phyloP scores from a whole-genome alignment of 37 sponge, comb jelly and placozoan genomes.

The Theonella swinhoei region DNA sequence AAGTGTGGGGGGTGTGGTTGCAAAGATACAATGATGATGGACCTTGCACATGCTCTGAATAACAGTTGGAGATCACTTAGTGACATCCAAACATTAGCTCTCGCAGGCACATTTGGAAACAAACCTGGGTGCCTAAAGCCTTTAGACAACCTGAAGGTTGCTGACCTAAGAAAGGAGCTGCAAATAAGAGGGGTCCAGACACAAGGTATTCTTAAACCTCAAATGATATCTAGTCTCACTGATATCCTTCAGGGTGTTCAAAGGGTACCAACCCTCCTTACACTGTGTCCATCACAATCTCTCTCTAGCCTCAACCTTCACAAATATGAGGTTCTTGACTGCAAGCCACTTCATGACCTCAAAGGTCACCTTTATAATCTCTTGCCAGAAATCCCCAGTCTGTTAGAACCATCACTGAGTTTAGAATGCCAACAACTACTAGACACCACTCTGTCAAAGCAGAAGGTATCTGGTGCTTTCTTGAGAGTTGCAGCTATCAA shows the following conservation, averaged over 20 bases:
- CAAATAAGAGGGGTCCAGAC: background rate
- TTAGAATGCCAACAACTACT: constrained; percentile 2
- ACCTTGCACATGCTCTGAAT: background rate
- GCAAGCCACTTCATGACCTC: no score
- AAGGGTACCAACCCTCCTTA: constrained; percentile 13
- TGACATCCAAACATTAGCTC: background rate
- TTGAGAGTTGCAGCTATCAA: constrained; percentile 9
- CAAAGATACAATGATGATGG: background rate
- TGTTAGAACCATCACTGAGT: background rate
- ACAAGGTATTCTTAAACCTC: background rate
- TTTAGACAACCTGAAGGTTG: background rate
- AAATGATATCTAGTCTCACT: background rate
- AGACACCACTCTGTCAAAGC: background rate
- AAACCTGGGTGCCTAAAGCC: constrained; percentile 2
- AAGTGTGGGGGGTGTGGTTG: no score
- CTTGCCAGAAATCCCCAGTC: background rate
- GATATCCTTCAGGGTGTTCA: background rate
- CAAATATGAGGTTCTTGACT: no score
- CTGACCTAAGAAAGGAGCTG: constrained; percentile 14
- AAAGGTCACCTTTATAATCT: constrained; percentile 26
- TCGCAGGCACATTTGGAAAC: constrained; percentile 4
- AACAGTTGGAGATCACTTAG: background rate
- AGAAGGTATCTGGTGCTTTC: constrained; percentile 6
- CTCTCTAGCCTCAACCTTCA: constrained; percentile 1
- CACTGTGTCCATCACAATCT: background rate